Evolutionary conservation across 2,113 vertebrate species (phyloP), one percentile per base, ranked within the genome.

Genomic region (Leptodactylus fuscus): DNA sequence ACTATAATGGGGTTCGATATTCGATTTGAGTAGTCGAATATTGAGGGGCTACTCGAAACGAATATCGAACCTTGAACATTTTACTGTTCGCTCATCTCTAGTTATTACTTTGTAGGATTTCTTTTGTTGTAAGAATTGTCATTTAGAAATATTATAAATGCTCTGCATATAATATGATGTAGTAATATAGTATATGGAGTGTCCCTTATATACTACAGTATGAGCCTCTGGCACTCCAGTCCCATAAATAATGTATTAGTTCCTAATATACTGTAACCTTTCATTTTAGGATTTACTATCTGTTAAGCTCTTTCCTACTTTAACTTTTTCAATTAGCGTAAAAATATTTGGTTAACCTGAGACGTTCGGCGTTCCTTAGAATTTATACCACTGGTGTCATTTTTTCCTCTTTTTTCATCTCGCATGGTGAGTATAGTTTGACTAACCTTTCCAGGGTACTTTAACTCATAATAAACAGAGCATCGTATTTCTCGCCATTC

Each of bases 321-420:
- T 34, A 79, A 58, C 9, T 15, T 79, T 79, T 55, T 55, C 44
- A 78, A 78, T 78, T 60, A 58, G 76, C 34, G 32, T 79, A 60
- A 55, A 79, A 79, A 79, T 79, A 79, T 79, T 79, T 79, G 41
- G 76, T 79, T 79, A 79, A 79, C 76, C 76, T 41, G 18, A 41
- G 49, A 36, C 34, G 22, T 41, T 24, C 22, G 16, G 22, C 18
- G 6, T 79, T 79, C 10, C 76, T 41, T 60, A n/a, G 0, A 79
- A 58, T 79, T n/a, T 41, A 79, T 60, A 41, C 76, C 53, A 15
- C 32, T 24, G 9, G 22, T 78, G 53, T 60, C 20, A 60, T 38
- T 79, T 79, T 79, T 58, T 79, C 29, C 20, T 79, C 29, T 60
- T 38, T 79, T 58, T 58, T 79, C 51, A 24, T n/a, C 41, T 79